These are phyloP conservation scores for Phainopepla nitens DNA, from an alignment of 2,113 vertebrate species.

Conservation along the genomic window DNA sequence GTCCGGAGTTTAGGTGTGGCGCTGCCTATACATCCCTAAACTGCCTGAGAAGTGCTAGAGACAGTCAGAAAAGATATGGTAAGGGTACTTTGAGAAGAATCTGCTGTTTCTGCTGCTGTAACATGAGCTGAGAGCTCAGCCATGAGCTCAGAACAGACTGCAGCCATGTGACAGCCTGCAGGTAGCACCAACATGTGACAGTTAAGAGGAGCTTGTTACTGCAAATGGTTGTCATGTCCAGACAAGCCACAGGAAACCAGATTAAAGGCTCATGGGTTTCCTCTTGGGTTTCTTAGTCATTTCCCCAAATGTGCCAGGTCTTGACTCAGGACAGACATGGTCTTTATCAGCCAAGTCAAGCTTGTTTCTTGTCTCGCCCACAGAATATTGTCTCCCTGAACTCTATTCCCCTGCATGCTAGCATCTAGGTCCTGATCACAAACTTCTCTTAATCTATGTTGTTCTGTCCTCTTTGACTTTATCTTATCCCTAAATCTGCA, in stretches of 20 bases:
- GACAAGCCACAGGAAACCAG: not conserved
- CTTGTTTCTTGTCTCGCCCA: not conserved
- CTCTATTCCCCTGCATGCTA: not conserved
- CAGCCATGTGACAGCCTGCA: not conserved
- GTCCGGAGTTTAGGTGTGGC: not conserved
- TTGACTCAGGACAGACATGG: not conserved
- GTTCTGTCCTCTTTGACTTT: not conserved
- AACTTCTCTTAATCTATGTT: not conserved
- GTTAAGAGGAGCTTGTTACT: not conserved
- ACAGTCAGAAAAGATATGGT: not conserved
- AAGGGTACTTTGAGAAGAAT: not conserved
- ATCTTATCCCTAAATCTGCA: not conserved
- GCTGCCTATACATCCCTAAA: not conserved
- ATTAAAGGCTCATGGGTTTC: not conserved
- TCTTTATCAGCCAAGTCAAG: not conserved
- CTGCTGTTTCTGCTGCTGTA: not conserved
- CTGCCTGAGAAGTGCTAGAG: not conserved
- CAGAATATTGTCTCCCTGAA: not conserved
- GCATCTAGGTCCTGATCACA: not conserved
- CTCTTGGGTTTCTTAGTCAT: not conserved
- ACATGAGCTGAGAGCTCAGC: not conserved
- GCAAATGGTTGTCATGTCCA: not conserved
- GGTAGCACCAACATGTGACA: not conserved
- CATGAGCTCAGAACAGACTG: not conserved
- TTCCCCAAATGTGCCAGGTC: not conserved